Base-by-base conservation (phyloP, 2,888 invertebrate species). In the Drosophila picticornis region DNA sequence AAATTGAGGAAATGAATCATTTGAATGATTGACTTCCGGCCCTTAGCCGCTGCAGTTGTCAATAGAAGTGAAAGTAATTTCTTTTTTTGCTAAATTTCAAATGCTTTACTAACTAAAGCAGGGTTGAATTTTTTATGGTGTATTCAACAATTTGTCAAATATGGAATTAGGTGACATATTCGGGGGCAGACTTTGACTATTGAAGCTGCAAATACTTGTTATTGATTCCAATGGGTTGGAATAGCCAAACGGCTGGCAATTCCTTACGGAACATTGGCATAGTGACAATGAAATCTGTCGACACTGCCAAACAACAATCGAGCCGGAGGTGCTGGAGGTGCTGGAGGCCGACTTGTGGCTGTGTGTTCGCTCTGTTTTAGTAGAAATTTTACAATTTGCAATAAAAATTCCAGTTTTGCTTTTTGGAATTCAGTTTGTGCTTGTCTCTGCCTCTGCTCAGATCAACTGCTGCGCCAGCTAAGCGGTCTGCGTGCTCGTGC, bases 341-440 rank as follows among this genome's bases (percentile, higher is more conserved):
- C 3, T 29, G 55, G 31, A 29, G 40, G 50, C 55, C 52, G 61
- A 46, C 48, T 62, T 65, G 57, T 7, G 63, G 61, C 31, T 65
- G 55, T 58, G 51, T 69, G 62, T 67, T 72, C 53, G 62, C 58
- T 75, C 75, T 78, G 51, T 88, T 85, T 81, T 80, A 82, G 76
- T 75, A 90, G 78, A 88, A 90, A 87, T 88, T 87, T 87, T 85
- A 82, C 90, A 87, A 87, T 87, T 87, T 87, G 87, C 90, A 90
- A 87, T 85, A 90, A 87, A 87, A 88, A 90, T 87, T 87, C 90
- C 87, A 80, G 68, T 83, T 88, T 86, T 81, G 73, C 84, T 87
- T 87, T 89, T 88, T 73, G 90, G 86, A 89, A 87, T 87, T 87
- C 83, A 83, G 83, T 78, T 81, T 73, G 65, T 71, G 69, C 64